Percentiles rank a stretch among this genome's conserved stretches.
These are phyloP conservation scores for Protomyctophum bolini DNA, from an alignment of 2,113 vertebrate genomes.

Conservation along the genomic window DNA sequence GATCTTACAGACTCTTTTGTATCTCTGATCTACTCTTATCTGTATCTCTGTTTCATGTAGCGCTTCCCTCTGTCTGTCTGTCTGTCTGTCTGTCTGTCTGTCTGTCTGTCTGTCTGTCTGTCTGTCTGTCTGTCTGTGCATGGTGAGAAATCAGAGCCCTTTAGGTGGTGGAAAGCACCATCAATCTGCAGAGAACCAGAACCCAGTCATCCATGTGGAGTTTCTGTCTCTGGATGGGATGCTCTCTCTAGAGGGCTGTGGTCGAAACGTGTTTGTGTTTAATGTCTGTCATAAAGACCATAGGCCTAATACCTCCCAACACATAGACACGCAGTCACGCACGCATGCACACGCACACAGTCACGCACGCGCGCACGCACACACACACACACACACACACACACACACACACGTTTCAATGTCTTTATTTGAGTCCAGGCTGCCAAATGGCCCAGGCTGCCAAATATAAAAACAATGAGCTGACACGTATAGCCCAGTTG, in stretches of 20 bases:
- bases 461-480: too few species aligned
- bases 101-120: too few species aligned
- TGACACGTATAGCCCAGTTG: too few species aligned
- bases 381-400: background rate
- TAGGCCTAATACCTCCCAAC: background rate
- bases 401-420: background rate
- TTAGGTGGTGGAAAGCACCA: conserved; percentile 61
- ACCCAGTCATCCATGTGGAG: conserved; percentile 53
- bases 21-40: too few species aligned
- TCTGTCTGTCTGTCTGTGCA: too few species aligned
- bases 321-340: too few species aligned
- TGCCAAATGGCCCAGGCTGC: too few species aligned
- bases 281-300: conserved; percentile 45
- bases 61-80: too few species aligned
- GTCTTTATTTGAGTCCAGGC: background rate
- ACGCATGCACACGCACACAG: conserved; percentile 1
- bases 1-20: too few species aligned
- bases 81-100: too few species aligned
- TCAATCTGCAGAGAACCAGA: conserved; percentile 16
- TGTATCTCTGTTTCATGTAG: too few species aligned
- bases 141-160: background rate
- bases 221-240: conserved; percentile 48
- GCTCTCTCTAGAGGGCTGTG: conserved; percentile 51
- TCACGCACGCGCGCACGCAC: background rate
- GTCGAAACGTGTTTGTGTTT: conserved; percentile 39